A percentile compares a stretch with the other conserved stretches of the same genome.
Conservation (phyloP, 2,113 vertebrate genomes). For the Hystrix cristata region DNA sequence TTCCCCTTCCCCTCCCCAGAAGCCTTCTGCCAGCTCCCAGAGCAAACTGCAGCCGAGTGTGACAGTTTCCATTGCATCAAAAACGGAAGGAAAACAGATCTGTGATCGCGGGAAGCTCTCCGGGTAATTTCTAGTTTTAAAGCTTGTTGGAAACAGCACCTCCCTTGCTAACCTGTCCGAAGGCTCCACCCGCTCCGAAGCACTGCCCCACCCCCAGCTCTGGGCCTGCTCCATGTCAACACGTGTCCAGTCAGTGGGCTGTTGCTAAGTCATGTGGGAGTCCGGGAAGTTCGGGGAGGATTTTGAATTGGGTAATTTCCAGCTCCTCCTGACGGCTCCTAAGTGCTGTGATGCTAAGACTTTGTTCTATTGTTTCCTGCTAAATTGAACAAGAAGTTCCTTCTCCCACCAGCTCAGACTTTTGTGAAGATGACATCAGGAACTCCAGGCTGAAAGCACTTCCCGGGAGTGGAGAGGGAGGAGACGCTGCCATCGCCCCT, state of each 20-base stretch:
- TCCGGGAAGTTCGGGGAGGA: background rate
- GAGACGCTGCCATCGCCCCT: background rate
- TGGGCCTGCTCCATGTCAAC: accelerated
- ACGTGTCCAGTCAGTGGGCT: accelerated
- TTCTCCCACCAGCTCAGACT: conserved; percentile 40
- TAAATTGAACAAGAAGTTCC: background rate
- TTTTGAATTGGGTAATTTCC: background rate
- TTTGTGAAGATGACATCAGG: background rate
- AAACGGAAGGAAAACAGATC: background rate
- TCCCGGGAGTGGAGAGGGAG: background rate
- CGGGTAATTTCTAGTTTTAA: background rate
- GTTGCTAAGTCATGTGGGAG: background rate
- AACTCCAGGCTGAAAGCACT: background rate
- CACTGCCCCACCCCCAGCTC: background rate
- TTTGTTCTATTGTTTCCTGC: conserved; percentile 42
- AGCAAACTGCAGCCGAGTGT: background rate
- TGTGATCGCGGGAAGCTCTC: background rate
- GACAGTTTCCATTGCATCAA: background rate
- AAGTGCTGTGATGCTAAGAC: background rate
- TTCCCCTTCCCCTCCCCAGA: background rate
- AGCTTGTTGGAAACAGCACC: background rate
- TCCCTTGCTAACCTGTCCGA: background rate
- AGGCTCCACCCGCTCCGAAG: background rate
- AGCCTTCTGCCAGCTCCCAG: background rate
- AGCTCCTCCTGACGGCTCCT: background rate